Base-by-base conservation (phyloP, 2,888 invertebrate species). In the Eupithecia insigniata region DNA sequence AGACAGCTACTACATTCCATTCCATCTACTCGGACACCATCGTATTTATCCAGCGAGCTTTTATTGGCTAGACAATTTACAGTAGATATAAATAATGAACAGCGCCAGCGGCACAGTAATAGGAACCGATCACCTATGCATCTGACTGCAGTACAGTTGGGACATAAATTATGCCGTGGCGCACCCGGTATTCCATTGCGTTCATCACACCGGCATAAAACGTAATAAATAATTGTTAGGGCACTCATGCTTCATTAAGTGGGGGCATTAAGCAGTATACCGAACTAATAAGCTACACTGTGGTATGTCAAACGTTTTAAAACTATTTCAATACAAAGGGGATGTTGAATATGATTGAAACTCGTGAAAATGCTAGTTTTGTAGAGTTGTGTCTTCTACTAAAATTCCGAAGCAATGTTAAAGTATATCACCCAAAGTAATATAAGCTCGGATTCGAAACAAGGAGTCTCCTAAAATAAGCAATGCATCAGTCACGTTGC, bases 91-190 rank as follows among this genome's bases (percentile, higher is more conserved):
- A 67, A 71, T 71, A 67, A 69, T 62, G 46, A 69, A 64, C 55
- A 32, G 32, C 28, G 43, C 58, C 32, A 30, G 32, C 22, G 36
- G 46, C 32, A 43, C 66, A 43, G 60, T 67, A 67, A 74, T 74
- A 71, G 71, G 64, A 70, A 69, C 60, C 67, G 64, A 74, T 74
- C 74, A 74, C 71, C 71, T 69, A 71, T 71, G 60, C 69, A 64
- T 69, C 68, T 66, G 71, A 66, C 66, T 69, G 69, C 66, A 69
- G 26, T 58, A 62, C 62, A 36, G 55, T 71, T 71, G 36, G 32
- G 43, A 28, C 69, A 74, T 74, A 69, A 71, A 71, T 74, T 74
- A 67, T 70, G 74, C 43, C 43, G 71, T 67, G 67, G 71, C 26
- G 62, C 69, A 67, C 64, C 55, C 64, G 67, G 67, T 66, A 66